Base-by-base conservation (phyloP, 2,113 vertebrate species). In the Anthoscopus minutus region DNA sequence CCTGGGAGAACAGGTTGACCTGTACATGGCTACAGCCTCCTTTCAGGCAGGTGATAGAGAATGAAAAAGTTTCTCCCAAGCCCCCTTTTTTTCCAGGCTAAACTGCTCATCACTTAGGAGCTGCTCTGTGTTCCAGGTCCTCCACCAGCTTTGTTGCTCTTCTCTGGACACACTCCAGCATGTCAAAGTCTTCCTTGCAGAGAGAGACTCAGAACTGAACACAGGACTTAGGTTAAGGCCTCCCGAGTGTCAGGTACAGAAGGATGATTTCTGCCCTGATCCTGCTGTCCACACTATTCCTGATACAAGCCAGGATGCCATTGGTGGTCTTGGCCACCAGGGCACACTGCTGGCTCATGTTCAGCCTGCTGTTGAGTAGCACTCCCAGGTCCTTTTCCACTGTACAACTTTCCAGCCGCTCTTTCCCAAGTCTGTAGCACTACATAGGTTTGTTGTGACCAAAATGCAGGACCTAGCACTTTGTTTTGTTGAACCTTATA, bases 191-290 rank as follows among this genome's bases (percentile, higher is more conserved):
- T 15, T 78, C 61, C 23, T 45, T 33, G 47, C 11, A 38, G 33
- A 28, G 27, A 61, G 38, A 3, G 47, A 18, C 47, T 38, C 54
- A 78, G 33, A 86, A 53, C 7, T 28, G 28, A 51, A 23, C 45
- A 51, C 53, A 37, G 22, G 7, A 45, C 17, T 35, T 4, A 4
- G 51, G 33, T 9, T 67, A 37, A 0, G 1, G 38, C 22, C 33
- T 86, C 72, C 28, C 2, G 0, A 69, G 23, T 61, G 19, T 15
- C 21, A 16, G 12, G 37, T 35, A 37, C 11, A 44, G 28, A 22
- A 33, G 22, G 5, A 37, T 11, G 8, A 28, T 28, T 21, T 10
- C 5, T 61, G 45, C 19, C 33, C 22, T 45, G 10, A 0, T 45
- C 38, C 72, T 86, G 37, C 45, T 77, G 72, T 44, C 18, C 18